These are phyloP conservation scores for Brassicogethes aeneus DNA, from an alignment of 2,888 invertebrate species.

Conservation along the genomic window DNA sequence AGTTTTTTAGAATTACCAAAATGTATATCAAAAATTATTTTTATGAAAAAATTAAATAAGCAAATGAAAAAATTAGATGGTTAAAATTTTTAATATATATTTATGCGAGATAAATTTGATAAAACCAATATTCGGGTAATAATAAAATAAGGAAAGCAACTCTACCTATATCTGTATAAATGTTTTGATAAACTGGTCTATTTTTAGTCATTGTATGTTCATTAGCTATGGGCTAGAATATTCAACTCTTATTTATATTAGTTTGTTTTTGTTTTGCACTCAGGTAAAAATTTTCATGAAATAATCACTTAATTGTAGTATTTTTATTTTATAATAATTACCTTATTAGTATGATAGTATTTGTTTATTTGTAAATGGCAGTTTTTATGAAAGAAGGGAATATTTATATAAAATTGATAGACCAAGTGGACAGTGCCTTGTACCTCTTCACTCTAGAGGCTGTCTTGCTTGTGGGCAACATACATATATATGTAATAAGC, in stretches of 20 bases:
- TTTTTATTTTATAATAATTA: conserved; percentile 21
- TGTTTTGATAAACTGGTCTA: conserved; percentile 1
- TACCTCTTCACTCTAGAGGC: conserved; percentile 16
- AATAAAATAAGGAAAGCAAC: no score
- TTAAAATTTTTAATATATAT: neutral
- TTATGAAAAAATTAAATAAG: neutral
- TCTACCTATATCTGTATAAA: conserved; percentile 1
- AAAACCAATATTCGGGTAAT: no score
- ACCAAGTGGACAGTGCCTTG: conserved; percentile 33
- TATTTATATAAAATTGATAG: conserved; percentile 16
- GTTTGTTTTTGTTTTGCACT: conserved; percentile 23
- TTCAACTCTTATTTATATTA: conserved; percentile 9
- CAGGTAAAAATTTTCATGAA: conserved; percentile 21
- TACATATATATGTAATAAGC: conserved; percentile 25
- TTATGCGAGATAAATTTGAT: neutral
- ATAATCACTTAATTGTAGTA: conserved; percentile 21
- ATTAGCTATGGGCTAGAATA: conserved; percentile 3
- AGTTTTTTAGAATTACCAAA: neutral
- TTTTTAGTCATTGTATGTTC: conserved; percentile 1
- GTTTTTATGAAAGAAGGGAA: conserved; percentile 16
- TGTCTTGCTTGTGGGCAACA: conserved; percentile 27
- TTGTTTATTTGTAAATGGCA: conserved; percentile 19
- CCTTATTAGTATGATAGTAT: conserved; percentile 11
- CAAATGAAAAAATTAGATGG: neutral
- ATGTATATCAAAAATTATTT: neutral